phyloP scores from a whole-genome alignment of 2,797 vertebrate species.

The Mormyrops attenuatus region DNA sequence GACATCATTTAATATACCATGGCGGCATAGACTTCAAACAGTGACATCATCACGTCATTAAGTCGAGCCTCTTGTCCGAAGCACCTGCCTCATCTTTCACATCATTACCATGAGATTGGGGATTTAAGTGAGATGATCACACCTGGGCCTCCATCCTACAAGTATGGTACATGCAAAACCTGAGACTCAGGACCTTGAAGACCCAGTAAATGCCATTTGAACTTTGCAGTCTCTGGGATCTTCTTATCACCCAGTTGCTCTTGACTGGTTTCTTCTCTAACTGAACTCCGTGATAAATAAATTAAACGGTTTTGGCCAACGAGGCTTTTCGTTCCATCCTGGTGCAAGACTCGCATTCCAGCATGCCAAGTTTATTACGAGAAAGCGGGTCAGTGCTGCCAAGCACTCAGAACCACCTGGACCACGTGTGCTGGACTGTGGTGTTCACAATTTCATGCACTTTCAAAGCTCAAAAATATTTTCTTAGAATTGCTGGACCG shows the following conservation, averaged over 20 bases:
- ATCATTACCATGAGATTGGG: constrained; percentile 21
- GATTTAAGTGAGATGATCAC: constrained; percentile 20
- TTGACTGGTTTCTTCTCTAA: constrained; percentile 27
- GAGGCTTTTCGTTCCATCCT: not conserved
- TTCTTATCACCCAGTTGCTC: constrained; percentile 14
- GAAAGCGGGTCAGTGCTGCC: not conserved
- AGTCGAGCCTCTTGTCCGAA: constrained; percentile 17
- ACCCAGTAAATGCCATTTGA: constrained; percentile 16
- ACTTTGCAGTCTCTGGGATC: constrained; percentile 26
- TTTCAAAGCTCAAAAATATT: constrained; percentile 19
- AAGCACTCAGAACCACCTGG: constrained; percentile 1
- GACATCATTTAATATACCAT: constrained; percentile 29
- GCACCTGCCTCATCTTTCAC: constrained; percentile 29
- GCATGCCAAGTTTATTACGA: constrained; percentile 7
- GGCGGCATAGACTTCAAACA: constrained; percentile 16
- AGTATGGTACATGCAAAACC: not conserved
- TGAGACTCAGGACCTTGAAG: constrained; percentile 18
- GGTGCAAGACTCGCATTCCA: not conserved
- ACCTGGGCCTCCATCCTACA: constrained; percentile 21
- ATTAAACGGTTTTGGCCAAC: constrained; percentile 31
- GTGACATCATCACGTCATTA: constrained; percentile 28
- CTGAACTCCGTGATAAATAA: constrained; percentile 30
- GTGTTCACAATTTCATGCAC: not conserved
- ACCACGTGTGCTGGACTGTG: not conserved
- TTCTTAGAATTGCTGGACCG: constrained; percentile 27